Evolutionary conservation across 2,113 vertebrate species (phyloP).

Genomic region (Rhadina sibilatrix): DNA sequence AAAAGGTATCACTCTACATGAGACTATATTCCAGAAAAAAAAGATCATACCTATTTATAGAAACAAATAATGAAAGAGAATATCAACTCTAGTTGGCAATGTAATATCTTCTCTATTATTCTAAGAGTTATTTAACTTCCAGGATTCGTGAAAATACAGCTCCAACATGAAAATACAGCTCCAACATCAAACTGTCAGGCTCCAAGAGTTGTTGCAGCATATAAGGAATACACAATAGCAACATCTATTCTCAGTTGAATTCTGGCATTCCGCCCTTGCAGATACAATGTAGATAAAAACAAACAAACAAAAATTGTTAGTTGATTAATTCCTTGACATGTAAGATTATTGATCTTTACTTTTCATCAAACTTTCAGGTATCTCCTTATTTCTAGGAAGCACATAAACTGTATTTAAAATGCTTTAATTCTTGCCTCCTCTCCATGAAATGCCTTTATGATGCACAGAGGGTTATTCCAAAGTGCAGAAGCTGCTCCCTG

Average conservation of each 20-base stretch:
- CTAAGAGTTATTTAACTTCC: not conserved
- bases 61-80: conserved; percentile 29
- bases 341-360: not conserved
- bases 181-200: not conserved
- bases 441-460: not conserved
- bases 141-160: not conserved
- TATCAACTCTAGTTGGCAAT: conserved; percentile 7
- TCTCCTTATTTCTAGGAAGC: not conserved
- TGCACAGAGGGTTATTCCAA: not conserved
- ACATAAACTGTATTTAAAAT: not conserved
- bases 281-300: not conserved
- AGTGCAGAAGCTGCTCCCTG: not conserved
- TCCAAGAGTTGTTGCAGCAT: not conserved
- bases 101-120: not conserved
- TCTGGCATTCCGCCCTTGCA: not conserved
- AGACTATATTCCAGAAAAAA: conserved; percentile 28
- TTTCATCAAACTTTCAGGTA: not conserved
- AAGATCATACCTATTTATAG: conserved; percentile 53
- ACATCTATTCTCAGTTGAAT: not conserved
- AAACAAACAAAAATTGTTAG: not conserved
- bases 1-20: conserved; percentile 8
- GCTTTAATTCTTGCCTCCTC: not conserved
- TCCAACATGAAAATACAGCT: not conserved
- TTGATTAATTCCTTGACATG: not conserved
- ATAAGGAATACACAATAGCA: not conserved